Percentiles rank a stretch among this genome's conserved stretches.
These are phyloP conservation scores for Gastrophryne carolinensis DNA, from an alignment of 2,797 vertebrate species.

Conservation along the genomic window DNA sequence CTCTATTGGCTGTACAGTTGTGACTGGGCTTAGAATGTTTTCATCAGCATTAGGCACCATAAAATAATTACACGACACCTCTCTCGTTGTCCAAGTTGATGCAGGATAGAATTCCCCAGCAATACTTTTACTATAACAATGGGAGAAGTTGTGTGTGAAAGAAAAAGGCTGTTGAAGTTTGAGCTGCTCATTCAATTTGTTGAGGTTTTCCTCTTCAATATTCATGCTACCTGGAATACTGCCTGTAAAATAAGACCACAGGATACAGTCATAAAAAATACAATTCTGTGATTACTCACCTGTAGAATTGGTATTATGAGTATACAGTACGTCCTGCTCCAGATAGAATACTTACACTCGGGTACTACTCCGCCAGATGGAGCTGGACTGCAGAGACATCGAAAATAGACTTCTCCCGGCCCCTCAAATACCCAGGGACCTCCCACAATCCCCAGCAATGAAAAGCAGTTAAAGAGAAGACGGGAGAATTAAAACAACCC, in stretches of 20 bases:
- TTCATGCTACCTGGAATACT: neutral
- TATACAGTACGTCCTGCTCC: too few species aligned
- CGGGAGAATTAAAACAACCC: too few species aligned
- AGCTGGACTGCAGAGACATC: too few species aligned
- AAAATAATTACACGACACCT: conserved; percentile 10
- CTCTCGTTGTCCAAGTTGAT: conserved; percentile 35
- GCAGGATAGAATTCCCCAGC: conserved; percentile 15
- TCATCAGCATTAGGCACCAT: neutral
- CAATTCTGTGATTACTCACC: too few species aligned
- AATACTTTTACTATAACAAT: conserved; percentile 15
- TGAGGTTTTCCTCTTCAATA: neutral
- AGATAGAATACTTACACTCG: too few species aligned
- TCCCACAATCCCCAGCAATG: too few species aligned
- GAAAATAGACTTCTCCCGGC: too few species aligned
- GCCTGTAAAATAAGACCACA: conserved; percentile 12
- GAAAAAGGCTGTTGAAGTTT: conserved; percentile 3
- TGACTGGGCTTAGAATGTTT: conserved; percentile 13
- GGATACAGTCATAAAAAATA: neutral
- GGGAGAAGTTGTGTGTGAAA: conserved; percentile 13
- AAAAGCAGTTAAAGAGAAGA: too few species aligned
- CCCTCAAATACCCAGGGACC: too few species aligned
- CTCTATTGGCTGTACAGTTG: neutral
- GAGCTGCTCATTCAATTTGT: neutral
- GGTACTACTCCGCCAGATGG: too few species aligned
- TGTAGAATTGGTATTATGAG: too few species aligned